Percentiles rank a stretch among this genome's conserved stretches.
Conservation (phyloP, 2,797 vertebrate genomes). For the Sphaeramia orbicularis region DNA sequence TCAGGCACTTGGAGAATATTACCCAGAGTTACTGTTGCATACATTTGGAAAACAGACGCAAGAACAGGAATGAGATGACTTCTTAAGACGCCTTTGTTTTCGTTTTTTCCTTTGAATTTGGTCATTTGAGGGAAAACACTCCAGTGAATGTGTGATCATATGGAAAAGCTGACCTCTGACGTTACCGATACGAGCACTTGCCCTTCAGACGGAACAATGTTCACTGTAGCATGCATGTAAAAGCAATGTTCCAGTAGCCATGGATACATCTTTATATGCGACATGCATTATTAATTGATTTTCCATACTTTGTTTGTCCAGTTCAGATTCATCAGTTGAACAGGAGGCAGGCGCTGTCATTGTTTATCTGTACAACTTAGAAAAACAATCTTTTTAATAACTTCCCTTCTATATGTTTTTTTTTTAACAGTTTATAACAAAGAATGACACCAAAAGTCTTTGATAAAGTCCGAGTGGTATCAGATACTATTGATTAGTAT, state of each 20-base stretch:
- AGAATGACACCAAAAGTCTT: conserved; percentile 2
- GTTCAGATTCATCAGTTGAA: background rate
- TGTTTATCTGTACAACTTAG: too few relatives aligned
- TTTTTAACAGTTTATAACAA: background rate
- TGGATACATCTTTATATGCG: conserved; percentile 39
- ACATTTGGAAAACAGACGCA: background rate
- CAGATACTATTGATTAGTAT: background rate
- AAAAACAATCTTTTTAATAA: too few relatives aligned
- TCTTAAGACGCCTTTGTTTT: background rate
- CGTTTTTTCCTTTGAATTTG: background rate
- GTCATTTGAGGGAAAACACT: background rate
- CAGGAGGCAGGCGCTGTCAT: too few relatives aligned
- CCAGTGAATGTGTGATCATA: conserved; percentile 7
- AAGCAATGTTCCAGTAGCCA: conserved; percentile 19
- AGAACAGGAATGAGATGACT: background rate
- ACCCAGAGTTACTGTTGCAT: too few relatives aligned
- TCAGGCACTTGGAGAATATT: too few relatives aligned
- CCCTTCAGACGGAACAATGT: conserved; percentile 19
- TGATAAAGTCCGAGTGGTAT: conserved; percentile 10
- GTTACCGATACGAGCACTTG: conserved; percentile 9
- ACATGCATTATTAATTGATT: conserved; percentile 72
- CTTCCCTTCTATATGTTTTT: background rate
- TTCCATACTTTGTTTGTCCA: conserved; percentile 61
- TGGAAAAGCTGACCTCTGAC: background rate
- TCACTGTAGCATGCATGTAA: conserved; percentile 26